A percentile compares a stretch with the other conserved stretches of the same genome.
Conservation (phyloP, 2,113 vertebrate species). For the Rana temporaria region DNA sequence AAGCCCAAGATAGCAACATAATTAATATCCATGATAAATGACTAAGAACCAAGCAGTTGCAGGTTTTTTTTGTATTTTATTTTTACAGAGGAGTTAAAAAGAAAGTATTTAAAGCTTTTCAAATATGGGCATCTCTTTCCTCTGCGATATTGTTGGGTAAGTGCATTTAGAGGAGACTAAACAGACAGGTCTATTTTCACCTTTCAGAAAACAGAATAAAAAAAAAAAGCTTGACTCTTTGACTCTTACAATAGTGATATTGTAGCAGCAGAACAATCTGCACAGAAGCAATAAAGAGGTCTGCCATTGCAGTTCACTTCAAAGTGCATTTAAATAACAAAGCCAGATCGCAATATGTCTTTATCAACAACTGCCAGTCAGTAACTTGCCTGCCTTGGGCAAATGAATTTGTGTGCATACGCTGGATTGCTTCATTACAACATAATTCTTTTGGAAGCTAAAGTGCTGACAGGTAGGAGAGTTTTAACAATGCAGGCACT, state of each 20-base stretch:
- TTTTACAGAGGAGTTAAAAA: slow-evolving; percentile 41
- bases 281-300: slow-evolving; percentile 61
- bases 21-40: slow-evolving; percentile 65
- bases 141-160: slow-evolving; percentile 56
- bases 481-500: slow-evolving; percentile 1
- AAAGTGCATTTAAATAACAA: slow-evolving; percentile 53
- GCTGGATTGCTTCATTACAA: slow-evolving; percentile 55
- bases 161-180: slow-evolving; percentile 46
- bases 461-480: slow-evolving; percentile 57
- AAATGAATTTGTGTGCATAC: slow-evolving; percentile 51
- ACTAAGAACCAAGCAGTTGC: slow-evolving; percentile 61
- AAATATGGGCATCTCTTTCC: slow-evolving; percentile 41
- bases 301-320: slow-evolving; percentile 40
- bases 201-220: slow-evolving; percentile 22
- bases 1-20: slow-evolving; percentile 65
- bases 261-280: slow-evolving; percentile 56
- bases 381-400: slow-evolving; percentile 46
- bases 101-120: slow-evolving; percentile 56
- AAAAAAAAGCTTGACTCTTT: too few species aligned
- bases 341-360: slow-evolving; percentile 60
- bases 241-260: slow-evolving; percentile 4
- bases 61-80: slow-evolving; percentile 56
- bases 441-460: slow-evolving; percentile 59
- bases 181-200: slow-evolving; percentile 63
- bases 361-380: slow-evolving; percentile 65